These are phyloP conservation scores for Oxyura jamaicensis DNA, from an alignment of 2,113 vertebrate species.

Conservation along the genomic window DNA sequence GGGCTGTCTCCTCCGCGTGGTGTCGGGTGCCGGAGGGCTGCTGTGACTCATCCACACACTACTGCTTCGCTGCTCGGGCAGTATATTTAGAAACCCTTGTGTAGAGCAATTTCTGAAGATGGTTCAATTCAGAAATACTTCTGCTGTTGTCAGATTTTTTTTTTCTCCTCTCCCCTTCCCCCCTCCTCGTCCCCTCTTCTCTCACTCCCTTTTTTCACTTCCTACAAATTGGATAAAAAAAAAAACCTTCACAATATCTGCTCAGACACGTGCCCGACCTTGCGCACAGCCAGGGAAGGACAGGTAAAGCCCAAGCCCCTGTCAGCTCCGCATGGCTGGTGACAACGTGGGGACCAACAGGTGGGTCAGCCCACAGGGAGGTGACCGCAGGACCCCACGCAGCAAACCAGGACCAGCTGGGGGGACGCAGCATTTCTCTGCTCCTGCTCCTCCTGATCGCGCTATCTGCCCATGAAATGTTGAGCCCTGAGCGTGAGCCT, in stretches of 20 bases:
- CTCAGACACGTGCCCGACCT: neutral
- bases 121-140: conserved; percentile 66
- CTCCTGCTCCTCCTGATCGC: neutral
- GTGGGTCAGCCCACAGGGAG: neutral
- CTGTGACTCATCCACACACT: conserved; percentile 59
- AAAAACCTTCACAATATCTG: neutral
- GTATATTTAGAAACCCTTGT: conserved; percentile 72
- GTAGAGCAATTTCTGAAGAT: conserved; percentile 64
- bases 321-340: neutral
- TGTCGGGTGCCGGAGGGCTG: neutral
- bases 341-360: neutral
- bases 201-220: neutral
- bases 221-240: neutral
- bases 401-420: neutral
- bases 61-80: neutral
- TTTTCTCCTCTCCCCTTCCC: neutral
- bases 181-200: neutral
- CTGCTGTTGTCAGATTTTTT: conserved; percentile 57
- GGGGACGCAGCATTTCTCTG: neutral
- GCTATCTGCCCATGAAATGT: rapidly evolving
- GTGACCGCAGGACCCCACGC: neutral
- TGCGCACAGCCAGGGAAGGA: neutral
- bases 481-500: neutral
- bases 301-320: neutral
- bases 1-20: neutral